phyloP scores from a whole-genome alignment of 2,888 invertebrate genomes.

The Cryptosula pallasiana region DNA sequence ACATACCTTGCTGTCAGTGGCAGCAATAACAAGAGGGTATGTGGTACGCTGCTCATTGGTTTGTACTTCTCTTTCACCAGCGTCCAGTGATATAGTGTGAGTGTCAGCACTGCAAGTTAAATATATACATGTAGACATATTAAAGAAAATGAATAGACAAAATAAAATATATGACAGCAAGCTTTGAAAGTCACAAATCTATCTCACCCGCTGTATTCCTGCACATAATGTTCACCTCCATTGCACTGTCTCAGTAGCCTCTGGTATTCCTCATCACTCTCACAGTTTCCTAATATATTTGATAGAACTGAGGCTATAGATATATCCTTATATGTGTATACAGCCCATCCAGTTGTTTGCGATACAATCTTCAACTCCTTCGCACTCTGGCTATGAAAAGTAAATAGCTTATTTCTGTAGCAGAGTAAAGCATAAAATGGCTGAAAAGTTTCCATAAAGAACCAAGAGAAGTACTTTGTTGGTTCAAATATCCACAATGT shows the following conservation, averaged over 20 bases:
- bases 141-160: too few relatives aligned
- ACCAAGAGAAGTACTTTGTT: too few relatives aligned
- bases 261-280: not conserved
- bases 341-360: not conserved
- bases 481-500: too few relatives aligned
- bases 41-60: not conserved
- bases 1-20: slow-evolving; percentile 2
- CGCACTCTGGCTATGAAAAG: not conserved
- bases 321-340: not conserved
- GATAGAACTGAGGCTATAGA: not conserved
- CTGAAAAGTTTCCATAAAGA: too few relatives aligned
- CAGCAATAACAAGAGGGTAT: not conserved
- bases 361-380: not conserved
- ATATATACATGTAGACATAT: too few relatives aligned
- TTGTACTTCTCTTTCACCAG: not conserved
- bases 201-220: not conserved
- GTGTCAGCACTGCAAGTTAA: not conserved
- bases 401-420: too few relatives aligned
- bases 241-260: not conserved
- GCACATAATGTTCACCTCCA: not conserved
- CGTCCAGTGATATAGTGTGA: not conserved
- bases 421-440: too few relatives aligned
- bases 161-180: too few relatives aligned
- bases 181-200: too few relatives aligned
- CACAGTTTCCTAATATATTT: not conserved